Evolutionary conservation across 2,113 vertebrate genomes (phyloP), one percentile per base, ranked within the genome.

Genomic region (Erythrocercus mccallii): DNA sequence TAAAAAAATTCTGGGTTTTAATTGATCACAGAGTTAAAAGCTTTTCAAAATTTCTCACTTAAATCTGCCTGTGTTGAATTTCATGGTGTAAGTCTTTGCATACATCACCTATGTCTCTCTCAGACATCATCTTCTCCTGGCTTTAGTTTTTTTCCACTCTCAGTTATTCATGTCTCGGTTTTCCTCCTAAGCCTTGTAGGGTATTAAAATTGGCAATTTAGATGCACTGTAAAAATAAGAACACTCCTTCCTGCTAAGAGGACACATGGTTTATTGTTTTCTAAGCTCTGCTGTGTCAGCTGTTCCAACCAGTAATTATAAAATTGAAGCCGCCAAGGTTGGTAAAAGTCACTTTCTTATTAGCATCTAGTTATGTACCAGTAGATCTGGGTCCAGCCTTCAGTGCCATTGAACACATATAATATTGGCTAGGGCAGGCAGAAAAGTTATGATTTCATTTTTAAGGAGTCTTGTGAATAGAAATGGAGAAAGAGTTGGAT

Each of bases 311-410:
- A 91, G 73, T 58, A 86, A 85, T 82, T 73, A 86, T 31, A 85
- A 88, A 91, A 91, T 61, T 48, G 35, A 94, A 94, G 31, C 35
- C 0, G 19, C 79, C 74, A 94, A 86, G 45, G 60, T 28, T 95
- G 90, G 87, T 88, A 95, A 86, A 96, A 94, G 61, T 82, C 66
- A 74, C 53, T 92, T 94, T 94, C 72, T 86, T 87, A 78, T 31
- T 90, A 84, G 51, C 4, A 6, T 84, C 72, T 84, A 53, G 90
- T 88, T 90, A 72, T 73, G 87, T 82, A 66, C 79, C 45, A 90
- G 47, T 15, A 91, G 78, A 53, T 80, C 65, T 95, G 65, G n/a
- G 65, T 68, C 76, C 77, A 87, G 66, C 53, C 42, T 53, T 53
- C 56, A 77, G 44, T 66, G 65, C 81, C 78, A 54, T 31, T 77